Evolutionary conservation across 2,797 vertebrate genomes (phyloP), one percentile per base, ranked within the genome.

Genomic region (Pseudopleuronectes americanus): DNA sequence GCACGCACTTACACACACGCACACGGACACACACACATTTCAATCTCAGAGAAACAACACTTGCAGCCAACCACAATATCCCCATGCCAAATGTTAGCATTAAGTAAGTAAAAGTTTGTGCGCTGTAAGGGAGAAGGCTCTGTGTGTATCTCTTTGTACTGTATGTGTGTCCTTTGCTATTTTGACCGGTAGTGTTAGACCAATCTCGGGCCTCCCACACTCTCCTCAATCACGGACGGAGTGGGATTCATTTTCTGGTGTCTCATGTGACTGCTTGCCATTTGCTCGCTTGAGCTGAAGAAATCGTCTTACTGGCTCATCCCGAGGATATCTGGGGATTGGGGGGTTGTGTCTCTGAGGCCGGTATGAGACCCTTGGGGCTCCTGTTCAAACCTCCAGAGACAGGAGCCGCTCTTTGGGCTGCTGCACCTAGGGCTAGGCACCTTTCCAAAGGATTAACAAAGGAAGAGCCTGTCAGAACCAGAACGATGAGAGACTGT

Each of bases 381-480:
- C 67, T 72, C 61, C 71, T 68, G 71, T 79, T 90, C 83, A 84
- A 81, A 89, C 79, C 87, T 77, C 72, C 33, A 45, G 69, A 84
- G 81, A 76, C 58, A 19, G 33, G 41, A 65, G 28, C 22, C 22
- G 28, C 54, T 70, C 71, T 76, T 45, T 71, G 63, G 74, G 49
- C 62, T 3, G 7, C 57, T 22, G 26, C 72, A 57, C 57, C 63
- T 48, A 41, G 48, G 61, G 66, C 54, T 8, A 31, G 79, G 84
- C 74, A 71, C 61, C 76, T 79, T 69, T 87, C 82, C 76, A 80
- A 61, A 58, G 79, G 79, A 89, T 89, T 88, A 84, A 71, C 66
- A 28, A 28, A 64, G 58, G 49, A 33, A 36, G 38, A 59, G 61
- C 68, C 62, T 68, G 64, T 76, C 58, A 79, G 47, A 61, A 68